Conservation (phyloP, 2,113 vertebrate species). For the Corythaeola cristata region DNA sequence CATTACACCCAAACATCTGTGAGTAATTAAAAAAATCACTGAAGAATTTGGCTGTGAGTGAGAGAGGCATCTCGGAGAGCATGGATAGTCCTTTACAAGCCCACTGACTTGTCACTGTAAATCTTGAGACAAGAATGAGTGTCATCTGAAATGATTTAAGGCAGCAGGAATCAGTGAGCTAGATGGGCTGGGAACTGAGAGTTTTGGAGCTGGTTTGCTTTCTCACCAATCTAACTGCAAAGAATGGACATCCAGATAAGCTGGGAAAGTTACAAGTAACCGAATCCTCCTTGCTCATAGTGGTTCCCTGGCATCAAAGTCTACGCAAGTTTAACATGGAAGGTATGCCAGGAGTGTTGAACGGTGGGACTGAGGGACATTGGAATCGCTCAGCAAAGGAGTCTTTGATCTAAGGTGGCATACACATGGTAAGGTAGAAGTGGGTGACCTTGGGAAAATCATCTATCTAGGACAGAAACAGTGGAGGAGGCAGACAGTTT, state of each 20-base stretch:
- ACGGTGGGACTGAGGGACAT: background rate
- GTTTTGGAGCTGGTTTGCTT: background rate
- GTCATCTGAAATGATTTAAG: background rate
- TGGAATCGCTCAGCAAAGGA: background rate
- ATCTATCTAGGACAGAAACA: background rate
- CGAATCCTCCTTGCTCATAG: background rate
- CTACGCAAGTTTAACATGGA: background rate
- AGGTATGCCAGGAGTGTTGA: background rate
- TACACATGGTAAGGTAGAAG: background rate
- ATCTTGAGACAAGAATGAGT: constrained; percentile 22
- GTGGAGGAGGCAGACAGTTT: background rate
- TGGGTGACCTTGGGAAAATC: background rate
- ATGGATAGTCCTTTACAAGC: constrained; percentile 12
- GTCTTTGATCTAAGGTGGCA: background rate
- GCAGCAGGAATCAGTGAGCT: background rate
- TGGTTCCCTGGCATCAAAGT: background rate
- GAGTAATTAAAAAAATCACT: constrained; percentile 64
- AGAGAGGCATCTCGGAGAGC: constrained; percentile 5
- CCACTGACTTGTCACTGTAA: background rate
- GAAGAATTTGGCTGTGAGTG: constrained; percentile 51
- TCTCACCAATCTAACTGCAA: background rate
- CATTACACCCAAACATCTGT: constrained; percentile 70
- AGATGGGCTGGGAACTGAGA: background rate
- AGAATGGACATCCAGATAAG: background rate
- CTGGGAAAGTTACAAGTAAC: background rate